Evolutionary conservation across 2,113 vertebrate genomes (phyloP), one percentile per base, ranked within the genome.

Genomic region (Bucco capensis): DNA sequence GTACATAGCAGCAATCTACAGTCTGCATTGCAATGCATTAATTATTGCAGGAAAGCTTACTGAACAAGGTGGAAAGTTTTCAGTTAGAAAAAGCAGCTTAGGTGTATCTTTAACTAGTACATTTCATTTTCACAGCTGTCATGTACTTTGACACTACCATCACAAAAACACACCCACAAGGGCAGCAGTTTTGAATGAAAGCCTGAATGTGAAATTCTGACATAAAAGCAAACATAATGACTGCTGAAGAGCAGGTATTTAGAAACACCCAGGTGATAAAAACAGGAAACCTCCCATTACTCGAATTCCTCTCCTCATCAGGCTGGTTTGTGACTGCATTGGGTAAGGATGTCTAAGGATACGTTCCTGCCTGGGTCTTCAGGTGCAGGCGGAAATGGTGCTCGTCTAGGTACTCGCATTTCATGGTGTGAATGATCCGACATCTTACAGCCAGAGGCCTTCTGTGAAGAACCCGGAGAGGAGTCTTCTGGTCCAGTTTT

Each of bases 331-430:
- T 50, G 61, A 14, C 38, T 1, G 44, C 7, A 3, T 35, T 2
- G 38, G 10, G 40, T 3, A 31, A 50, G 2, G 3, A n/a, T 50
- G 35, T 4, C 33, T 37, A 61, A 98, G 98, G 99, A 99, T 99
- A 99, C 99, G 99, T 99, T 24, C 99, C 99, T 3, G 99, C 99
- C 89, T 99, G 99, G 1, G 98, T 99, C 95, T 98, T 98, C 80
- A 99, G 98, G 30, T 64, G 92, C 62, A 99, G 98, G 44, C 98
- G 97, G 91, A 99, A 99, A 92, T 99, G 99, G 70, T 99, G 99
- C 13, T 97, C 75, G 13, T 99, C 98, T 54, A 98, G 71, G 79
- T 97, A 98, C 84, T 97, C 88, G 0, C 97, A 31, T 44, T 86
- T 97, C 98, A 99, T 99, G 86, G 96, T 98, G 97, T 99, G 99